Evolutionary conservation across 2,113 vertebrate genomes (phyloP), one percentile per base, ranked within the genome.

Genomic region (Periophthalmus modestus): DNA sequence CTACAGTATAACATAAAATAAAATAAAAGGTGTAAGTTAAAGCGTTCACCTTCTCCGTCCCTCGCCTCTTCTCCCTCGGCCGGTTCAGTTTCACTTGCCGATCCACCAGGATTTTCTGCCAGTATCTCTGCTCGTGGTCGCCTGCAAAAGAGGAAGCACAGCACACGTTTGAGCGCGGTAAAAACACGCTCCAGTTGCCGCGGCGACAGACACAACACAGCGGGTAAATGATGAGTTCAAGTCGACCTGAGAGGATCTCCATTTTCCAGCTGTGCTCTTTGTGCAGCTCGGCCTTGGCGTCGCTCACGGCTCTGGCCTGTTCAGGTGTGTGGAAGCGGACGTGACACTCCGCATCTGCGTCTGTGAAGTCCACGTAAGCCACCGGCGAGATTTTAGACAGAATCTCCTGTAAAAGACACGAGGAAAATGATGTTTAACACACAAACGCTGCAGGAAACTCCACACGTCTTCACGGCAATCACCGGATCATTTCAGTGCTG

Each of bases 31-130:
- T 1, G 28, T 24, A n/a, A 21, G 12, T 10, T 59, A 34, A 33
- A 19, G 34, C 19, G 5, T 77, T 93, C 91, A 98, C 97, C 95
- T 98, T 99, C 78, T 98, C 95, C 12, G 95, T 98, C 2, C 98
- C 98, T 11, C 97, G 80, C 73, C 95, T 98, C 92, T 99, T 99
- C 54, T 99, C 97, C 61, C 97, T 92, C 21, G 98, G 96, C 28
- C 97, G 96, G 82, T 99, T 99, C 28, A 99, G 92, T 75, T 98
- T 99, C 67, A 95, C 97, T 74, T 98, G 98, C 47, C 98, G 95
- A 87, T 99, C 97, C 72, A 99, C 97, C 28, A 99, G 85, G 81
- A 99, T 99, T 93, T 99, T 99, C 93, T 99, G 98, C 98, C 98
- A 99, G 75, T 99, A 99, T 76, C 97, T 92, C 50, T 99, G 96